Conservation (phyloP, 1,140 invertebrate species). For the Caerostris extrusa region DNA sequence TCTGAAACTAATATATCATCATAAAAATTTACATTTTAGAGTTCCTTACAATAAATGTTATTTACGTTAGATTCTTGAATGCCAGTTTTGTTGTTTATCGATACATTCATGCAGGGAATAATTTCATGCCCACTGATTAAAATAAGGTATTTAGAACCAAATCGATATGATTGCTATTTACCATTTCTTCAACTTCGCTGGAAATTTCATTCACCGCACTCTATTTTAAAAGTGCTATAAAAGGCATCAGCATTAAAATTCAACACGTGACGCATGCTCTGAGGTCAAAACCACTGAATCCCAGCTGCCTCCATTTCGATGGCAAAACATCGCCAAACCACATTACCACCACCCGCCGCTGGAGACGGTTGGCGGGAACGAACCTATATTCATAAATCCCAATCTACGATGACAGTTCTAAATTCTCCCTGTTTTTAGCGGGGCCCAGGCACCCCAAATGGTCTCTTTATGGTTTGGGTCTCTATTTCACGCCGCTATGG, state of each 20-base stretch:
- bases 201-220: neutral
- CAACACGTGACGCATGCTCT: neutral
- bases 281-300: neutral
- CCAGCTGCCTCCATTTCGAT: neutral
- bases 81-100: too few relatives aligned
- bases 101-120: too few relatives aligned
- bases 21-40: too few relatives aligned
- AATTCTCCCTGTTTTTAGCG: constrained; percentile 50
- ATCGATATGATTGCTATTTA: too few relatives aligned
- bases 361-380: neutral
- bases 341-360: neutral
- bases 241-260: neutral
- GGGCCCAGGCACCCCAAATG: neutral
- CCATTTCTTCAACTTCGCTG: too few relatives aligned
- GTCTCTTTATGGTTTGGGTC: constrained; percentile 3
- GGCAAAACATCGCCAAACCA: constrained; percentile 12
- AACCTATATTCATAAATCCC: constrained; percentile 51
- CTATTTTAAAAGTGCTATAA: neutral
- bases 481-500: constrained; percentile 12
- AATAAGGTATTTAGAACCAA: too few relatives aligned
- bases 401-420: constrained; percentile 39
- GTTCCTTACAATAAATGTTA: too few relatives aligned
- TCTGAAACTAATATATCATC: too few relatives aligned
- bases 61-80: too few relatives aligned
- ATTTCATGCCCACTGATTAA: too few relatives aligned